Base-by-base conservation (phyloP, 2,888 invertebrate genomes). In the Noctua comes region DNA sequence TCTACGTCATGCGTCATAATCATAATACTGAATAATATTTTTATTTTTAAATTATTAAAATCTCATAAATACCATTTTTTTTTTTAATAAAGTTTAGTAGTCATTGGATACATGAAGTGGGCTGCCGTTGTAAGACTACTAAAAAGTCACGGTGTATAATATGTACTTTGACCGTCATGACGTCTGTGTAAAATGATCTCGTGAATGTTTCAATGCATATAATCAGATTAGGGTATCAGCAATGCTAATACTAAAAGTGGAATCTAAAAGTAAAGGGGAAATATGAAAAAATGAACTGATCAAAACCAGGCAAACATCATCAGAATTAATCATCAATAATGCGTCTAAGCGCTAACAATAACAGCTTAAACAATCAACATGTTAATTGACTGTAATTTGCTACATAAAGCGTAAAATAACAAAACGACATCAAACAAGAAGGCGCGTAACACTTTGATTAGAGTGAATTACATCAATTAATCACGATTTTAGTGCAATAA, bases 401-500 rank as follows among this genome's bases (percentile, higher is more conserved):
- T 36, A 65, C 48, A 2, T 40, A 4, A 48, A 46, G 36, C n/a
- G 18, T 64, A 46, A 64, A 65, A 65, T 70, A 16, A 62, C 8
- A 51, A 79, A 64, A 54, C 13, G n/a, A 64, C 51, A 74, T 59
- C 18, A 68, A 51, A 66, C 21, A 68, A 51, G 51, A 59, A 43
- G 21, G 8, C n/a, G n/a, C 24, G 18, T 21, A 57, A 57, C 80
- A 31, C 54, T 27, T 68, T 16, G 3, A n/a, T 54, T 43, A 77
- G 10, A 69, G 7, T 36, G 59, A 69, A 21, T 59, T 48, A 76
- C 57, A 68, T 57, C 51, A 72, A 16, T n/a, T 76, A 54, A 79
- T 69, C 80, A 65, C 43, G 69, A 69, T 51, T 40, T 51, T n/a
- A 69, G 36, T 69, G 68, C 79, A 82, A 65, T 18, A 59, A 74